Conservation (phyloP, 2,797 vertebrate species). For the Peromyscus aztecus region DNA sequence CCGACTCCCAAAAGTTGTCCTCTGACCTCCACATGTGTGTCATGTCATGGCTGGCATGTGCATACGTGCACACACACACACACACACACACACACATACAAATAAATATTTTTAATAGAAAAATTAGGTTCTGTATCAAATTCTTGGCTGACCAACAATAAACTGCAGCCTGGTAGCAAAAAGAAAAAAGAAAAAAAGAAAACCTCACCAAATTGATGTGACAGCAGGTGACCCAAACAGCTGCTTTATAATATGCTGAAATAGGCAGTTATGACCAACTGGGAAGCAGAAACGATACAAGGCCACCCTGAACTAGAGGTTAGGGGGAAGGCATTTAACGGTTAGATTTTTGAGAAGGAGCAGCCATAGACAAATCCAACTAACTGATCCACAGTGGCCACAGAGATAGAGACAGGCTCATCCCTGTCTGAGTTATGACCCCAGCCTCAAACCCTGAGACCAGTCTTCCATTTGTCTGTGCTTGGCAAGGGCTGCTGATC, state of each 20-base stretch:
- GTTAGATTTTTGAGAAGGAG: slow-evolving; percentile 53
- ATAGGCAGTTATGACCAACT: slow-evolving; percentile 22
- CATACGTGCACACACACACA: too few relatives aligned
- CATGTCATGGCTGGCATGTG: neutral
- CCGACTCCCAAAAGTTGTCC: neutral
- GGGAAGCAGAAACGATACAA: slow-evolving; percentile 52
- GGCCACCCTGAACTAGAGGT: slow-evolving; percentile 60
- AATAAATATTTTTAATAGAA: neutral
- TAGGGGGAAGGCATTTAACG: slow-evolving; percentile 6
- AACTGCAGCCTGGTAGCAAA: slow-evolving; percentile 17
- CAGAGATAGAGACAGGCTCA: slow-evolving; percentile 1
- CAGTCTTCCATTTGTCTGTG: slow-evolving; percentile 8
- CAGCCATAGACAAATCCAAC: neutral
- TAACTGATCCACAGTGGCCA: neutral
- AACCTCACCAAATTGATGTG: slow-evolving; percentile 39
- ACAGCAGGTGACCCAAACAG: slow-evolving; percentile 72
- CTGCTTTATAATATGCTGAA: slow-evolving; percentile 67
- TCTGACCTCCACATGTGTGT: neutral
- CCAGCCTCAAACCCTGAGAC: slow-evolving; percentile 27
- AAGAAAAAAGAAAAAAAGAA: slow-evolving; percentile 57
- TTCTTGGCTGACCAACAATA: slow-evolving; percentile 57
- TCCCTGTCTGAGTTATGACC: slow-evolving; percentile 33
- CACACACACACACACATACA: neutral
- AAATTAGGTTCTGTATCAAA: slow-evolving; percentile 49
- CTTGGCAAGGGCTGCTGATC: slow-evolving; percentile 47